These are phyloP conservation scores for Drosophila tropicalis DNA, from an alignment of 1,140 invertebrate species.

Conservation along the genomic window DNA sequence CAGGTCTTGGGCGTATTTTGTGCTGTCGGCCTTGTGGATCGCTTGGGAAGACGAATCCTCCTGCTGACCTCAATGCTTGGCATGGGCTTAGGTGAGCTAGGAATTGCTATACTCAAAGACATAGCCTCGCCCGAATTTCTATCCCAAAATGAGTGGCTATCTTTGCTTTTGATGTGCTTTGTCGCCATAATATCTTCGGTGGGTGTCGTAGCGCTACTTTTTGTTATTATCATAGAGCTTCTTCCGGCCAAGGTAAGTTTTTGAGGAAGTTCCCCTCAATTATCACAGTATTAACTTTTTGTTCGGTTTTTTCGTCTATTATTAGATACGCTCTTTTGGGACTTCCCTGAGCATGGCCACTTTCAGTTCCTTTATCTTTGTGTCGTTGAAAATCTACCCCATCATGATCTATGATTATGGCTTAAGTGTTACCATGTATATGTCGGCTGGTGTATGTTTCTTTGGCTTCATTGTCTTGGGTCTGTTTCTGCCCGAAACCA, in stretches of 20 bases:
- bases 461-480: conserved; percentile 66
- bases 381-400: conserved; percentile 70
- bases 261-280: background rate
- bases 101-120: conserved; percentile 47
- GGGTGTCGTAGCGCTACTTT: conserved; percentile 59
- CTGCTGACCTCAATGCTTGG: conserved; percentile 59
- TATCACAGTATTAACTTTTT: background rate
- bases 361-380: conserved; percentile 63
- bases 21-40: conserved; percentile 58
- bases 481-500: conserved; percentile 68
- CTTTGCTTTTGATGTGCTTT: conserved; percentile 56
- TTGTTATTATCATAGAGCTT: conserved; percentile 61
- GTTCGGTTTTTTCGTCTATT: background rate
- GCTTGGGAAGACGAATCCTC: conserved; percentile 57
- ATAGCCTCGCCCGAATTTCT: conserved; percentile 45
- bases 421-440: conserved; percentile 62
- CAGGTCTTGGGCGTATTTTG: conserved; percentile 64
- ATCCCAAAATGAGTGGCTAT: conserved; percentile 49
- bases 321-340: conserved; percentile 65
- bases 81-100: conserved; percentile 54
- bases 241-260: conserved; percentile 64
- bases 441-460: conserved; percentile 56
- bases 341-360: conserved; percentile 70
- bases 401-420: conserved; percentile 61
- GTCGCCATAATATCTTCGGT: conserved; percentile 56